These are phyloP conservation scores for Eciton burchellii DNA, from an alignment of 1,140 invertebrate species.

Conservation along the genomic window DNA sequence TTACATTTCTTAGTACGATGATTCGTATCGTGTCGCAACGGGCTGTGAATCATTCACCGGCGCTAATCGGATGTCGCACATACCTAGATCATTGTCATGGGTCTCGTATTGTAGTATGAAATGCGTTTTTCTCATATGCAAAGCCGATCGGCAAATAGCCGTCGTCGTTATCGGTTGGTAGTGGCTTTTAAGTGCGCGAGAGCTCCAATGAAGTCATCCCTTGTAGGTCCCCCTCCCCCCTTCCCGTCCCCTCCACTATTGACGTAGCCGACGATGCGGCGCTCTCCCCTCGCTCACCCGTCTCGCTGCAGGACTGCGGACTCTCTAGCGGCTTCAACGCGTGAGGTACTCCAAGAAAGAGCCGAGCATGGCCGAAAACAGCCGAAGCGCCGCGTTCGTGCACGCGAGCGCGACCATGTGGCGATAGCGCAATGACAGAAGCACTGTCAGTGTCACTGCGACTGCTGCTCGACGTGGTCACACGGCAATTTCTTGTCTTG, in stretches of 20 bases:
- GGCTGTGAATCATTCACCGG: constrained; percentile 62
- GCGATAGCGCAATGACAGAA: constrained; percentile 76
- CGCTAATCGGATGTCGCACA: constrained; percentile 64
- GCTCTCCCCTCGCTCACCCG: background rate
- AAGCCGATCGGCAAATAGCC: constrained; percentile 18
- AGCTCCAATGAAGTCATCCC: constrained; percentile 70
- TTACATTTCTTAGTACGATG: constrained; percentile 71
- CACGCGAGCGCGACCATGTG: constrained; percentile 72
- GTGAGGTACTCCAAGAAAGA: constrained; percentile 62
- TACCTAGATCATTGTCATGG: background rate
- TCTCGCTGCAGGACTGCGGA: constrained; percentile 43
- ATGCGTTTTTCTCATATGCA: constrained; percentile 24
- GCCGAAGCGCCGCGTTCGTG: constrained; percentile 54
- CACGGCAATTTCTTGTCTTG: constrained; percentile 20
- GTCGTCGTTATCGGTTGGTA: constrained; percentile 16
- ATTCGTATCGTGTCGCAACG: constrained; percentile 59
- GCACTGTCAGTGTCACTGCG: constrained; percentile 83
- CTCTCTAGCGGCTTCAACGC: constrained; percentile 12
- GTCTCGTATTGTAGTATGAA: background rate
- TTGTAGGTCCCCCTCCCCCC: constrained; percentile 41
- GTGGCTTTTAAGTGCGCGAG: constrained; percentile 24
- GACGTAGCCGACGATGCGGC: constrained; percentile 30
- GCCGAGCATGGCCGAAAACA: constrained; percentile 53
- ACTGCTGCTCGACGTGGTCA: constrained; percentile 71
- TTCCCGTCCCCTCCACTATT: too few relatives aligned